These are phyloP conservation scores for Crematogaster levior DNA, from an alignment of 2,888 invertebrate species.

Conservation along the genomic window DNA sequence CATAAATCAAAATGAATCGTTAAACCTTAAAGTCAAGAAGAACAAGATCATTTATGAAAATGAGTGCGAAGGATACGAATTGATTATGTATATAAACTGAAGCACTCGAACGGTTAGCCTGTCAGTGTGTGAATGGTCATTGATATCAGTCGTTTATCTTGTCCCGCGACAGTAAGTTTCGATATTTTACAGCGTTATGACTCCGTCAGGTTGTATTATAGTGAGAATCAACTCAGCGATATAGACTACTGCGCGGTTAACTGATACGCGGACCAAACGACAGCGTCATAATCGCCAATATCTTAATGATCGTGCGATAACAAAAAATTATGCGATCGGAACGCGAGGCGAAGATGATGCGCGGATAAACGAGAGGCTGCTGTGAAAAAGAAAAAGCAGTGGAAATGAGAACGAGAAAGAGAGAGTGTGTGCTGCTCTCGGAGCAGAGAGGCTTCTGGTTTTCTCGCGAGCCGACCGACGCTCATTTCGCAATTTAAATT, in stretches of 20 bases:
- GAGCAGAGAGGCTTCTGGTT: slow-evolving; percentile 16
- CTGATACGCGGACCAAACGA: slow-evolving; percentile 51
- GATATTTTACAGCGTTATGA: slow-evolving; percentile 60
- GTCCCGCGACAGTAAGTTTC: slow-evolving; percentile 68
- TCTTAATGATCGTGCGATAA: slow-evolving; percentile 51
- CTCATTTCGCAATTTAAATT: slow-evolving; percentile 74
- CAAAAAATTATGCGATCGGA: slow-evolving; percentile 36
- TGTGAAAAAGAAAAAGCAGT: not conserved
- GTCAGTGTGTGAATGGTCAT: slow-evolving; percentile 36
- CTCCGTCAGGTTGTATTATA: slow-evolving; percentile 11
- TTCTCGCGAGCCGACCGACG: slow-evolving; percentile 45
- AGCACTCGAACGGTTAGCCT: not conserved
- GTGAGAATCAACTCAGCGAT: slow-evolving; percentile 11
- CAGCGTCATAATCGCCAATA: slow-evolving; percentile 61
- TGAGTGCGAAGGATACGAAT: slow-evolving; percentile 25
- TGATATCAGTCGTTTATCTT: slow-evolving; percentile 70
- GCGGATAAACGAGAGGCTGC: slow-evolving; percentile 29
- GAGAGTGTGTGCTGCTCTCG: slow-evolving; percentile 25
- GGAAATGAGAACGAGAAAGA: not conserved
- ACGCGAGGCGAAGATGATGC: slow-evolving; percentile 29
- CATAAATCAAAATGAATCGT: slow-evolving; percentile 5
- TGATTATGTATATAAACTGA: slow-evolving; percentile 33
- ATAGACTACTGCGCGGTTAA: slow-evolving; percentile 27
- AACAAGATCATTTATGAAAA: slow-evolving; percentile 18
- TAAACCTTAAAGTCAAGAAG: not conserved